phyloP scores from a whole-genome alignment of 2,797 vertebrate genomes.

The Trematomus bernacchii region DNA sequence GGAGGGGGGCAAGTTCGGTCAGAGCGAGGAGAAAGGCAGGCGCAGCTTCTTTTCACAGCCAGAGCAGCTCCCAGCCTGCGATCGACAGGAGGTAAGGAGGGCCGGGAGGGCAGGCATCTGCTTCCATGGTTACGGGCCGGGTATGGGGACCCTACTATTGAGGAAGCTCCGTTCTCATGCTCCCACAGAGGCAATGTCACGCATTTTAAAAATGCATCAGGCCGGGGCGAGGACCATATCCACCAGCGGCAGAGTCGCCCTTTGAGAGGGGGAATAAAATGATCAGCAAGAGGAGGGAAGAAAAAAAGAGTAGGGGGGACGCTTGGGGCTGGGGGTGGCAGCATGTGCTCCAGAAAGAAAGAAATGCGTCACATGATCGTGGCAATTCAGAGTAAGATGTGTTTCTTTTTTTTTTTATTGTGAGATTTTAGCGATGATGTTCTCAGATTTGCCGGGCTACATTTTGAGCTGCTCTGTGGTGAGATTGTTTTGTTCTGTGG shows the following conservation, averaged over 20 bases:
- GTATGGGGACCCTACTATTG: constrained; percentile 97
- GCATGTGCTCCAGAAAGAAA: constrained; percentile 72
- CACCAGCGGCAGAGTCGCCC: constrained; percentile 85
- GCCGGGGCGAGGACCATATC: constrained; percentile 90
- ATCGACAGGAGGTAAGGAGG: constrained; percentile 99
- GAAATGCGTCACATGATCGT: constrained; percentile 92
- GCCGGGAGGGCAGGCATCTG: constrained; percentile 95
- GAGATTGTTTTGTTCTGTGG: constrained; percentile 53
- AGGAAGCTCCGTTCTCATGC: constrained; percentile 97
- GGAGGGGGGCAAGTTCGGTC: constrained; percentile 97
- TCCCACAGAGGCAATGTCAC: constrained; percentile 95
- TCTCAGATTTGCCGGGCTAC: constrained; percentile 25
- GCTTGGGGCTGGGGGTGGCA: constrained; percentile 65
- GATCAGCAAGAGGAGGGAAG: constrained; percentile 82
- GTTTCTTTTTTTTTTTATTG: constrained; percentile 24
- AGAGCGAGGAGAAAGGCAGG: constrained; percentile 94
- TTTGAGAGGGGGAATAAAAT: constrained; percentile 93
- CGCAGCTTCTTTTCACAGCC: constrained; percentile 93
- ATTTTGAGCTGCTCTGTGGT: constrained; percentile 48
- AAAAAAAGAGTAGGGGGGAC: constrained; percentile 64
- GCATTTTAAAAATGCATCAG: constrained; percentile 92
- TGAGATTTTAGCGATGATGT: constrained; percentile 7
- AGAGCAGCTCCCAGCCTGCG: constrained; percentile 96
- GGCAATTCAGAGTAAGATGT: constrained; percentile 81
- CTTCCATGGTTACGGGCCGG: constrained; percentile 99